Base-by-base conservation (phyloP, 2,888 invertebrate genomes). In the Biston stratarius region DNA sequence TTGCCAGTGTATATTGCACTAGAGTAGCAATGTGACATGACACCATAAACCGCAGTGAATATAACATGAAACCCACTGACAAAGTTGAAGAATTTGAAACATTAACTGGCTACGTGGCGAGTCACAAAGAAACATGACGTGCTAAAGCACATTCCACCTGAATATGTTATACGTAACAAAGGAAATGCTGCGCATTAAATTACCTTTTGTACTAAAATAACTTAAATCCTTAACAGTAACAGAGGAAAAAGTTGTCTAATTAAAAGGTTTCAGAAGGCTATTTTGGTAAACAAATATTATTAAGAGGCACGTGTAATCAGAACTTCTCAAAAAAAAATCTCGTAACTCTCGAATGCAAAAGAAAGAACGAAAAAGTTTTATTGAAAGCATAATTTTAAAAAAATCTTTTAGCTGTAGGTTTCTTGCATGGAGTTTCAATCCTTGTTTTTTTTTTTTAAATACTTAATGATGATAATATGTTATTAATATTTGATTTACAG, bases 111-210 rank as follows among this genome's bases (percentile, higher is more conserved):
- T n/a, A 40, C 49, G 52, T 49, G 49, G 44, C 53, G 34, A 62
- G 61, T 61, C 57, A 56, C 58, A 60, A 71, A 64, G 64, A 60
- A 64, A 67, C 71, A 56, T 69, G 61, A 58, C 66, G 60, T 61
- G 64, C 60, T 69, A 69, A 64, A 69, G 61, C 55, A 67, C 58
- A 69, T 67, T 67, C 69, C 56, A 67, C 42, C 51, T 63, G 67
- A 56, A 67, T 67, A 60, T 67, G 38, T 60, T 60, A 63, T 47
- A 59, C 45, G 56, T 49, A 63, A 67, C 67, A 67, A 67, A 67
- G 63, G 60, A 67, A 67, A 56, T 49, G 56, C 56, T 51, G 59
- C 56, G 67, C 63, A 55, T 60, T 67, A 38, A 40, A 45, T 53
- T 63, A 48, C 53, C 62, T 45, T 60, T 45, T 59, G 44, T 55